phyloP scores from a whole-genome alignment of 2,113 vertebrate species.

The Xenus cinereus region DNA sequence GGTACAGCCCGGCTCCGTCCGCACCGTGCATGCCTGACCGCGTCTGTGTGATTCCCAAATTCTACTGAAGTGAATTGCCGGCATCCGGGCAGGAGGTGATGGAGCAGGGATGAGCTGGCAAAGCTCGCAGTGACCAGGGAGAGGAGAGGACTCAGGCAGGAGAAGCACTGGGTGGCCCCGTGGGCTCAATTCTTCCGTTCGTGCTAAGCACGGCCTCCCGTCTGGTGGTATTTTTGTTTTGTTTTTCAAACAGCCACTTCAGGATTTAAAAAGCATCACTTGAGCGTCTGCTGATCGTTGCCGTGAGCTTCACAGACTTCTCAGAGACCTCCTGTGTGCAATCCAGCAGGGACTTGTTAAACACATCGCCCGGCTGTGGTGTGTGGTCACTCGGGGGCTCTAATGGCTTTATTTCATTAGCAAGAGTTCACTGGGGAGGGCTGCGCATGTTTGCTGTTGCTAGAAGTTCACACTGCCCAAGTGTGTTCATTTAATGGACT shows the following conservation, averaged over 20 bases:
- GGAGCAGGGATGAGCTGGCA: not conserved
- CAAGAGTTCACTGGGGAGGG: not conserved
- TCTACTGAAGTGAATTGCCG: not conserved
- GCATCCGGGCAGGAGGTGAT: not conserved
- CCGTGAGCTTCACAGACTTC: not conserved
- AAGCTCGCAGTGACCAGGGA: not conserved
- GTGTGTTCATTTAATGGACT: constrained; percentile 11
- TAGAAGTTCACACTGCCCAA: not conserved
- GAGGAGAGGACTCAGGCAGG: not conserved
- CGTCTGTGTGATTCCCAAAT: not conserved
- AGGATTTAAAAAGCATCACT: constrained; percentile 19
- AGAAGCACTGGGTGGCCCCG: not conserved
- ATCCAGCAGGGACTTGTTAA: not conserved
- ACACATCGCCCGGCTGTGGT: not conserved
- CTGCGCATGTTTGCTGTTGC: not conserved
- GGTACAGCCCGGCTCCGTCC: not conserved
- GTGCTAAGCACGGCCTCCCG: not conserved
- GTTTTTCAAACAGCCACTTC: not conserved
- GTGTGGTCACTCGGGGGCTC: not conserved
- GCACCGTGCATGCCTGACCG: fast-evolving
- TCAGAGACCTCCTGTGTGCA: not conserved
- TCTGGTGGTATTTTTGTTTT: not conserved
- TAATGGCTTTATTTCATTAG: not conserved
- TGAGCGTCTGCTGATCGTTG: not conserved
- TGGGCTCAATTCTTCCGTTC: not conserved